Conservation (phyloP, 2,113 vertebrate species). For the Rafetus swinhoei region DNA sequence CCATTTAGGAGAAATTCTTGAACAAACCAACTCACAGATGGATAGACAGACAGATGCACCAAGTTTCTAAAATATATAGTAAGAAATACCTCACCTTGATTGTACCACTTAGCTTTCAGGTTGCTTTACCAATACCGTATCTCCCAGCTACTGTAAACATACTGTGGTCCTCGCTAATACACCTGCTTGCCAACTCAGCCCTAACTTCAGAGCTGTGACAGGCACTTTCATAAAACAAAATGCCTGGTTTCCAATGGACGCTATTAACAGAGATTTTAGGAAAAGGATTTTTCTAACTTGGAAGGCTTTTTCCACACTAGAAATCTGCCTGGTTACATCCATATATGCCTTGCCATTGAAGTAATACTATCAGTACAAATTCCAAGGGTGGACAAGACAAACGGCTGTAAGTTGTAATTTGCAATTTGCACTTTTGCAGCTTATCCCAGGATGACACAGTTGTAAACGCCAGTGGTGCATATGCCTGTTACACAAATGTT, state of each 20-base stretch:
- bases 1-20: too few relatives aligned
- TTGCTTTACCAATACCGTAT: neutral
- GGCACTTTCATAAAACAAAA: neutral
- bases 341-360: neutral
- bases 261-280: neutral
- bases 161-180: neutral
- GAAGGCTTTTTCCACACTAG: neutral
- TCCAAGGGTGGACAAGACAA: neutral
- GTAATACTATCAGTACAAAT: neutral
- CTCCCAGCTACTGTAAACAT: neutral
- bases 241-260: neutral
- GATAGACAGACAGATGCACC: too few relatives aligned
- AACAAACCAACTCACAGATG: too few relatives aligned
- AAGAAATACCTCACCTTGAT: neutral
- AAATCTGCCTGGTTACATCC: neutral
- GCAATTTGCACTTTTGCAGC: neutral
- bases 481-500: neutral
- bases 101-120: neutral
- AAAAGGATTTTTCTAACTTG: neutral
- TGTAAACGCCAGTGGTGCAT: neutral
- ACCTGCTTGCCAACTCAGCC: neutral
- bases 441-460: neutral
- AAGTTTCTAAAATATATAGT: too few relatives aligned
- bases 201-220: neutral
- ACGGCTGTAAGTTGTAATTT: neutral